Evolutionary conservation across 2,797 vertebrate species (phyloP).

Genomic region (Philypnodon macrostomus): DNA sequence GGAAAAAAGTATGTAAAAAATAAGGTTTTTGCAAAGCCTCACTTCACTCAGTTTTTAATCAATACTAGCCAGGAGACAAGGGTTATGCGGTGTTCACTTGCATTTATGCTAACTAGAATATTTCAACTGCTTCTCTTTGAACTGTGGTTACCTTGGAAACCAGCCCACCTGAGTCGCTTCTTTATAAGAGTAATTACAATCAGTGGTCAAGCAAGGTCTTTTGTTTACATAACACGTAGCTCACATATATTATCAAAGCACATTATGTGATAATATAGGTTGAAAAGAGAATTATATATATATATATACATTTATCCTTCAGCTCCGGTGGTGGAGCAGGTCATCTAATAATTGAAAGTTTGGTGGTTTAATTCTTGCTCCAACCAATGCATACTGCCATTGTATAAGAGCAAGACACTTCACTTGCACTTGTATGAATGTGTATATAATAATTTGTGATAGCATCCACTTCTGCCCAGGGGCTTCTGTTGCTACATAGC

Average conservation of each 20-base stretch:
- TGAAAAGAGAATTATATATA: conserved; percentile 19
- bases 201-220: conserved; percentile 42
- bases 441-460: too few relatives aligned
- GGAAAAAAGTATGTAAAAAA: conserved; percentile 44
- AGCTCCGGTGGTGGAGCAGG: too few relatives aligned
- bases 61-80: conserved; percentile 51
- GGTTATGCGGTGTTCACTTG: conserved; percentile 44
- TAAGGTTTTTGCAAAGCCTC: conserved; percentile 48
- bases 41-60: conserved; percentile 64
- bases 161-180: conserved; percentile 43
- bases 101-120: conserved; percentile 64
- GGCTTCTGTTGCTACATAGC: too few relatives aligned
- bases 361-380: too few relatives aligned
- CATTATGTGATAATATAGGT: conserved; percentile 1
- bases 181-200: conserved; percentile 64
- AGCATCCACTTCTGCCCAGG: too few relatives aligned
- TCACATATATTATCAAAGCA: conserved; percentile 19
- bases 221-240: conserved; percentile 44
- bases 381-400: too few relatives aligned
- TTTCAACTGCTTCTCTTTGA: conserved; percentile 64
- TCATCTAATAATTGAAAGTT: too few relatives aligned
- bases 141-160: conserved; percentile 73
- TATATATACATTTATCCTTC: too few relatives aligned
- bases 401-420: too few relatives aligned
- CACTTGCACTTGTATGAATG: too few relatives aligned